Conservation (phyloP, 1,140 invertebrate species). For the Drosophila kohkoa region DNA sequence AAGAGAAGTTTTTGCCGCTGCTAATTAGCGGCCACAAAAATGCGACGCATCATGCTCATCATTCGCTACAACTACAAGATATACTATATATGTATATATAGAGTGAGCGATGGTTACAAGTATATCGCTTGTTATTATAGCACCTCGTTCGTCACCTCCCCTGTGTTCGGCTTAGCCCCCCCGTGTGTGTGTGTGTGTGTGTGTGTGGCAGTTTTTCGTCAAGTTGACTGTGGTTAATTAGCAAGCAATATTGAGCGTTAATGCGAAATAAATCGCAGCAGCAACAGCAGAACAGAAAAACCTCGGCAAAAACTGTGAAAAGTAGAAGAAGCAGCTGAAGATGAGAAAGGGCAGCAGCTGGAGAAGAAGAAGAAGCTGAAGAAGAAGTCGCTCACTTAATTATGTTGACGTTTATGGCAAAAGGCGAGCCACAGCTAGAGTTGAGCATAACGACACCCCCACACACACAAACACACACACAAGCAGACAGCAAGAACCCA, state of each 20-base stretch:
- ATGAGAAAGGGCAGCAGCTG: background rate
- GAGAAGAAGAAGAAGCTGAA: slow-evolving; percentile 35
- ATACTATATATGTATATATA: slow-evolving; percentile 22
- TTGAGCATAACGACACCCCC: slow-evolving; percentile 35
- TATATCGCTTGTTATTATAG: slow-evolving; percentile 58
- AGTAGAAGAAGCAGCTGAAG: background rate
- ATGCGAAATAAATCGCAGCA: slow-evolving; percentile 81
- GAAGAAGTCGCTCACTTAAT: slow-evolving; percentile 68
- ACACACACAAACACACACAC: slow-evolving; percentile 2
- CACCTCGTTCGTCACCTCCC: slow-evolving; percentile 18
- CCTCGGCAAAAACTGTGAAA: slow-evolving; percentile 19
- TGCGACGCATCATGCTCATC: slow-evolving; percentile 74
- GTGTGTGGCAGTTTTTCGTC: slow-evolving; percentile 60
- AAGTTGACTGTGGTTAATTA: slow-evolving; percentile 74
- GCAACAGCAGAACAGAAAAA: slow-evolving; percentile 41
- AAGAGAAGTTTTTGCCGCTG: slow-evolving; percentile 47
- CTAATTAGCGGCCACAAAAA: slow-evolving; percentile 75
- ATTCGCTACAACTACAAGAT: slow-evolving; percentile 18
- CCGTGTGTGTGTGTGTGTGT: slow-evolving; percentile 26
- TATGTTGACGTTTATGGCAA: slow-evolving; percentile 80
- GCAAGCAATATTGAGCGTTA: slow-evolving; percentile 81
- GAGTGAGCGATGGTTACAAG: slow-evolving; percentile 3
- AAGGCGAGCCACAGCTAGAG: slow-evolving; percentile 21
- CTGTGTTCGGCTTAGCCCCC: background rate
- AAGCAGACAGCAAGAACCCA: slow-evolving; percentile 30